Conservation (phyloP, 1,140 invertebrate genomes). For the Melanaphis sacchari region DNA sequence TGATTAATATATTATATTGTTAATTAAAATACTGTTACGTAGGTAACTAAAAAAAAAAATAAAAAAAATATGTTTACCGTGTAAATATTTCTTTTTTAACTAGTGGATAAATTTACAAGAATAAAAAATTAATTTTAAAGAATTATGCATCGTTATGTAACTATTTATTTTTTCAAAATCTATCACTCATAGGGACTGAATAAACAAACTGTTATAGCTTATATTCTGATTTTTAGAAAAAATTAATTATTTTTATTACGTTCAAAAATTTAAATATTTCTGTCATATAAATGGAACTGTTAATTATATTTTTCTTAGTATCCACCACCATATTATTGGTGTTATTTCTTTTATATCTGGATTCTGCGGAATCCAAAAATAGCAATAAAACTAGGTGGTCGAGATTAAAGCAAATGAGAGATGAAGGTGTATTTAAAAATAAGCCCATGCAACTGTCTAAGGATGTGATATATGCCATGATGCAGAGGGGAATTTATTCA, state of each 20-base stretch:
- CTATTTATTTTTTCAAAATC: not conserved
- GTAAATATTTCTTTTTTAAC: no score
- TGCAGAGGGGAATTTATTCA: not conserved
- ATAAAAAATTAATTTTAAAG: no score
- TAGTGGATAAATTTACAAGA: no score
- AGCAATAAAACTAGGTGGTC: not conserved
- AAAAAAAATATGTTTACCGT: no score
- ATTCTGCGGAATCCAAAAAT: not conserved
- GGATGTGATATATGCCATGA: not conserved
- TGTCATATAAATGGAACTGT: not conserved
- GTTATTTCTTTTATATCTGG: not conserved
- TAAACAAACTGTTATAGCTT: not conserved
- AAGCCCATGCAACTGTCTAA: not conserved
- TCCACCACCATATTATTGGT: not conserved
- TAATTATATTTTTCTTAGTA: not conserved
- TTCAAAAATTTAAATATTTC: not conserved
- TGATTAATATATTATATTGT: no score
- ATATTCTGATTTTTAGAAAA: not conserved
- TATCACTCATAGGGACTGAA: not conserved
- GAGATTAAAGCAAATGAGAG: not conserved
- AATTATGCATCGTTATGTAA: not conserved
- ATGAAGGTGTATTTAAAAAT: not conserved
- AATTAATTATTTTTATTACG: not conserved
- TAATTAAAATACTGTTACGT: no score
- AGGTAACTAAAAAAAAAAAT: no score